phyloP scores from a whole-genome alignment of 2,797 vertebrate species.

The Thunnus albacares region DNA sequence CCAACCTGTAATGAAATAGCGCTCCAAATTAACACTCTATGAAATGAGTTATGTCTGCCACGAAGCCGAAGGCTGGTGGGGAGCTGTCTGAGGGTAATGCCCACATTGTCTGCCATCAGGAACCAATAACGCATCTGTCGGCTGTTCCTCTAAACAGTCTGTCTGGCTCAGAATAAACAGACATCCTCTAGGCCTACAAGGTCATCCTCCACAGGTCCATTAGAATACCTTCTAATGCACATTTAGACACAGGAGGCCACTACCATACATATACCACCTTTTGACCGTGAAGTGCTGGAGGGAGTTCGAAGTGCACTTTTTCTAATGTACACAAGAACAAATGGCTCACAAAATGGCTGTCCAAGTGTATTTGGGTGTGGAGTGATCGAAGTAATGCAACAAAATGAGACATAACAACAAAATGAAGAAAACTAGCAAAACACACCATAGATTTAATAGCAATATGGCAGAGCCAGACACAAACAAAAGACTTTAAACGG shows the following conservation, averaged over 20 bases:
- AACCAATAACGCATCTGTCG: conserved; percentile 67
- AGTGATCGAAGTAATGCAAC: not conserved
- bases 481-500: not conserved
- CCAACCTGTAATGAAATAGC: conserved; percentile 76
- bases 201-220: conserved; percentile 37
- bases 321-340: conserved; percentile 8
- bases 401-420: not conserved
- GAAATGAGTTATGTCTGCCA: conserved; percentile 81
- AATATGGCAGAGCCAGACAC: not conserved
- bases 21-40: conserved; percentile 80
- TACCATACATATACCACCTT: not conserved
- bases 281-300: conserved; percentile 4
- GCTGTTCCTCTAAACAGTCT: conserved; percentile 31
- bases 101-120: conserved; percentile 62
- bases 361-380: not conserved
- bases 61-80: conserved; percentile 69
- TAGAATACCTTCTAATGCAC: conserved; percentile 12
- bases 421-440: conserved; percentile 6
- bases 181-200: conserved; percentile 40
- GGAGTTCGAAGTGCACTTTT: conserved; percentile 8
- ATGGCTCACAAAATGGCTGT: conserved; percentile 13
- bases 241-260: conserved; percentile 21
- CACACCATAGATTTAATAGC: not conserved
- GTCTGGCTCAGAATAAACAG: conserved; percentile 55
- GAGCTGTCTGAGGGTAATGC: conserved; percentile 50